Base-by-base conservation (phyloP, 2,888 invertebrate species). In the Trimorus sp. region DNA sequence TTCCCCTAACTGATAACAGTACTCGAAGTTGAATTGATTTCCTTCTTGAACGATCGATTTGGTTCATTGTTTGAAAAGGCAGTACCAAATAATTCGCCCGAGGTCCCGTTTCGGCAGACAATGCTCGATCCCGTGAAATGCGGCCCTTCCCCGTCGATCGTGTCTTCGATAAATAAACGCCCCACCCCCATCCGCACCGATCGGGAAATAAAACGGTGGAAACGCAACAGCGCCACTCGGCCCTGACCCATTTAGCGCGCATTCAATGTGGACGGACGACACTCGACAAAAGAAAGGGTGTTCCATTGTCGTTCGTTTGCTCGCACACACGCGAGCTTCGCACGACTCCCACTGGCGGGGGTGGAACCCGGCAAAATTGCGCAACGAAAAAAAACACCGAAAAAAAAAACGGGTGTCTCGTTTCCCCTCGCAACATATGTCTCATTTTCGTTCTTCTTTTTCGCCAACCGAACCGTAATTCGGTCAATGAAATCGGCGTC, bases 241-340 rank as follows among this genome's bases (percentile, higher is more conserved):
- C 81, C 81, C 60, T 81, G 81, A 81, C 81, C 81, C 73, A 81
- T 81, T 81, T 81, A 58, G 45, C 54, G 60, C 66, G 60, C 76
- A 68, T 81, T 70, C 53, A 81, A 58, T 53, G 73, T 54, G 48
- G 73, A 79, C 74, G 74, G 63, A 79, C 74, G 74, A 69, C 59
- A 51, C 79, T 69, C 54, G 11, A 63, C 58, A 71, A 71, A 73
- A 71, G 73, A 66, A 71, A 71, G 81, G 76, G 80, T 70, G 81
- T 76, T 76, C 63, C 68, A 77, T 77, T 73, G 77, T 77, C 59
- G 73, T 48, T 14, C 51, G 36, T 38, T 12, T 45, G 14, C 49
- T n/a, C 15, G 49, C 68, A 54, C 48, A 65, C 68, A 74, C 59
- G 79, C 74, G 73, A 79, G 42, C 51, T 48, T 66, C 49, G n/a